Evolutionary conservation across 2,113 vertebrate genomes (phyloP), one percentile per base, ranked within the genome.

Genomic region (Scartelaos histophorus): DNA sequence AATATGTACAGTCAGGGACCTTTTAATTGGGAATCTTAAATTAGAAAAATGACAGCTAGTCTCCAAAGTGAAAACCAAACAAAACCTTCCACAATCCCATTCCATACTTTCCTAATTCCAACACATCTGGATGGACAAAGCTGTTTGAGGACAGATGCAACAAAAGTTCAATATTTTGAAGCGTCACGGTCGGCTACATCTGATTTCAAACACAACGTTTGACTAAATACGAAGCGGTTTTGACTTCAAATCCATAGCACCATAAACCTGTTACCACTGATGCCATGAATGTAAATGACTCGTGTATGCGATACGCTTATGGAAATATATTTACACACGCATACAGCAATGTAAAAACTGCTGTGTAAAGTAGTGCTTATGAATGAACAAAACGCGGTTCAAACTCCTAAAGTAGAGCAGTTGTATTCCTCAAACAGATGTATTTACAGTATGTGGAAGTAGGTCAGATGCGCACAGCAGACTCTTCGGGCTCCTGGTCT

Each of bases 401-500:
- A 34, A 34, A 17, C 15, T 9, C 6, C 13, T 17, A 61, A 34
- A 34, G 15, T 25, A 34, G 58, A 34, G 7, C 13, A 3, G 58
- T 15, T 34, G 58, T 34, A 34, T 34, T 61, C 25, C 58, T 61
- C 58, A 34, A 61, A 61, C 58, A 34, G 58, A 21, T 54, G 53
- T 60, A 13, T 73, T 64, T 64, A 64, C 61, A 64, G 21, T 64
- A 19, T 25, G 65, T 60, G 38, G 11, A 62, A 73, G 22, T 49
- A 15, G 70, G 61, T 64, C 61, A 64, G 34, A 64, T 64, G 61
- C 29, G 19, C 34, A 57, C 13, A 35, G 68, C 72, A 16, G 71
- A 49, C 79, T 70, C 66, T 76, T 22, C 35, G 66, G 70, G 45
- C 74, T 77, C 58, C 61, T 19, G 57, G 22, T 38, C 67, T 76